Base-by-base conservation (phyloP, 2,888 invertebrate species). In the Lamellibrachia columna region DNA sequence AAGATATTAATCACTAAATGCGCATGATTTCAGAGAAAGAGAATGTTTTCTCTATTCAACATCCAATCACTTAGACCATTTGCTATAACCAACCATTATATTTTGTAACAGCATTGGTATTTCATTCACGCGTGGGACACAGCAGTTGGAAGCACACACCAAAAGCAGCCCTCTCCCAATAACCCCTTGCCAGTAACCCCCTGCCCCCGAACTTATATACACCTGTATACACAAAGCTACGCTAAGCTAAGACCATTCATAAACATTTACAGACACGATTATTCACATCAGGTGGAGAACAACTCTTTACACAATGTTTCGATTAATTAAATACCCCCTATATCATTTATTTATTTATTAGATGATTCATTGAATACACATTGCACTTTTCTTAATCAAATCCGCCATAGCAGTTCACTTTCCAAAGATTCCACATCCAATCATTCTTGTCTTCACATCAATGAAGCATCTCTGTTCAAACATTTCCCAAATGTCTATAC, bases 201-300 rank as follows among this genome's bases (percentile, higher is more conserved):
- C 6, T 75, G 75, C 75, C 75, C 75, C 75, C n/a, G 22, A 75
- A 75, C 75, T 75, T 75, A 75, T 75, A 75, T 75, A 75, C 75
- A 75, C 75, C 15, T 75, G 75, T 75, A 15, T 75, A 75, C 75
- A 75, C 22, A 75, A 75, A 75, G 75, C 75, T 75, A 75, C 75
- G 15, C 75, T 75, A 22, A 75, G 2, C 75, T 22, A 75, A 75
- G 75, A 75, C 75, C n/a, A 75, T 7, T 22, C 75, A 75, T 22
- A 75, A 22, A 75, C 75, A 75, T 75, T 75, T 22, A 75, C 75
- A 75, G 75, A 75, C 75, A 75, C 75, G 22, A 75, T 75, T 75
- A 75, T 75, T 75, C 75, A 75, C 75, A 75, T 75, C 75, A 75
- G 75, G 75, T 75, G n/a, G 75, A 75, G 22, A 75, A 75, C 60